A percentile compares a stretch with the other conserved stretches of the same genome.
Evolutionary conservation across 2,113 vertebrate genomes (phyloP).

Genomic region (Suricata suricatta): DNA sequence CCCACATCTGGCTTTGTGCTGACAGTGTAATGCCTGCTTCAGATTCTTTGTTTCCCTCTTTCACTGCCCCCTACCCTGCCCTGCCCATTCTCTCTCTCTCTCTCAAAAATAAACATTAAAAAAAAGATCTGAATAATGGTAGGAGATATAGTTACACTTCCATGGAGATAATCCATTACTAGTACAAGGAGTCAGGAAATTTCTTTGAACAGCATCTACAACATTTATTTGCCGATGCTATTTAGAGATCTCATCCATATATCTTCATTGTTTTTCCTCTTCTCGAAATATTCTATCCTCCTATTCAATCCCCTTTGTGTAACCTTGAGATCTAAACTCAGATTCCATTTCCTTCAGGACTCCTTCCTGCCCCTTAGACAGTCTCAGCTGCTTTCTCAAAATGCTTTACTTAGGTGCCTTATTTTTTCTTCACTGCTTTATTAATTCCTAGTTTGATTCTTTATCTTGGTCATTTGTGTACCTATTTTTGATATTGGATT

Average conservation of each 20-base stretch:
- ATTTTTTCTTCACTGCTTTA: background rate
- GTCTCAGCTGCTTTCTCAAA: background rate
- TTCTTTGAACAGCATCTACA: background rate
- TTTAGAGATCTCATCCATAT: background rate
- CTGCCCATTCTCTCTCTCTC: too few relatives aligned
- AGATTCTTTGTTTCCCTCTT: too few relatives aligned
- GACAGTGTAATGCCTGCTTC: too few relatives aligned
- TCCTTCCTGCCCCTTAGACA: accelerated
- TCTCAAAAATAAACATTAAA: too few relatives aligned
- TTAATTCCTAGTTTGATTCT: background rate
- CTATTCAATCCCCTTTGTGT: background rate
- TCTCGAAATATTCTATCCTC: background rate
- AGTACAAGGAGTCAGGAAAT: background rate
- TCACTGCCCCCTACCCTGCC: too few relatives aligned
- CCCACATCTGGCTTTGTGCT: too few relatives aligned
- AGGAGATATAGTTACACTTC: background rate
- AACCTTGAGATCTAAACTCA: background rate
- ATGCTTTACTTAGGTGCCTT: background rate
- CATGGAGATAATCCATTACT: background rate
- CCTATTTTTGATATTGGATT: background rate
- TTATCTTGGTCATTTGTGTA: background rate
- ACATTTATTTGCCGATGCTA: background rate
- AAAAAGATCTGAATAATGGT: background rate
- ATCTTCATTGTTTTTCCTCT: background rate
- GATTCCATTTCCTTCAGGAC: background rate